Evolutionary conservation across 2,888 invertebrate species (phyloP).

Genomic region (Tachystola acroxantha): DNA sequence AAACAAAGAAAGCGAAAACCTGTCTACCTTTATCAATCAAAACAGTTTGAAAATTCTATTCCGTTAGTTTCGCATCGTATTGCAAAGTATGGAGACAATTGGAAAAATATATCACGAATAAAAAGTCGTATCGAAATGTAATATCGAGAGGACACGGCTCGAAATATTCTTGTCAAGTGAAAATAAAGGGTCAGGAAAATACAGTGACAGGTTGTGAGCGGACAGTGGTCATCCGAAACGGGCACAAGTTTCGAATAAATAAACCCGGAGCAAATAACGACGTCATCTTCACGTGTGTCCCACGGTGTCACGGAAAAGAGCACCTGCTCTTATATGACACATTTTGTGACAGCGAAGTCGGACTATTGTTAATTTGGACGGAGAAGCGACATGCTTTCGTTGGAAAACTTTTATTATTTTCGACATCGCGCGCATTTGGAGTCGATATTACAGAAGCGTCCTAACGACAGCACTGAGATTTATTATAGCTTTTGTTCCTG

Average conservation of each 20-base stretch:
- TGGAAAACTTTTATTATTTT: slow-evolving; percentile 21
- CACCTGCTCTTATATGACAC: slow-evolving; percentile 53
- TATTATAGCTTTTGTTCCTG: slow-evolving; percentile 8
- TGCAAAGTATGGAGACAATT: slow-evolving; percentile 51
- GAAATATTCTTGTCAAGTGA: slow-evolving; percentile 75
- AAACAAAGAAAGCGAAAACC: slow-evolving; percentile 75
- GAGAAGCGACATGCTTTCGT: slow-evolving; percentile 18
- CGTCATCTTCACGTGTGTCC: slow-evolving; percentile 55
- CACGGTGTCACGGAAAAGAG: slow-evolving; percentile 44
- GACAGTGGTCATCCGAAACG: slow-evolving; percentile 68
- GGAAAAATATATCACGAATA: slow-evolving; percentile 76
- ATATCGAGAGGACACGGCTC: slow-evolving; percentile 66
- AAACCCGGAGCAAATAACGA: slow-evolving; percentile 62
- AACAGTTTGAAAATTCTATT: slow-evolving; percentile 75
- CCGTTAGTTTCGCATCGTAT: slow-evolving; percentile 63
- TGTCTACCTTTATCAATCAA: slow-evolving; percentile 78
- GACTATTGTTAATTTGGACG: slow-evolving; percentile 46
- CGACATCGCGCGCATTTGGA: slow-evolving; percentile 15
- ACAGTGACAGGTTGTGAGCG: slow-evolving; percentile 72
- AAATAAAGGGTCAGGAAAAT: slow-evolving; percentile 73
- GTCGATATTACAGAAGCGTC: slow-evolving; percentile 12
- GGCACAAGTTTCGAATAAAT: slow-evolving; percentile 69
- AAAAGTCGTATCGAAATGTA: slow-evolving; percentile 75
- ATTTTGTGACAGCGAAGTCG: slow-evolving; percentile 46
- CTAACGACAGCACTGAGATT: slow-evolving; percentile 12